A percentile compares a stretch with the other conserved stretches of the same genome.
These are phyloP conservation scores for Trichonephila clavipes DNA, from an alignment of 1,140 invertebrate genomes.

Conservation along the genomic window DNA sequence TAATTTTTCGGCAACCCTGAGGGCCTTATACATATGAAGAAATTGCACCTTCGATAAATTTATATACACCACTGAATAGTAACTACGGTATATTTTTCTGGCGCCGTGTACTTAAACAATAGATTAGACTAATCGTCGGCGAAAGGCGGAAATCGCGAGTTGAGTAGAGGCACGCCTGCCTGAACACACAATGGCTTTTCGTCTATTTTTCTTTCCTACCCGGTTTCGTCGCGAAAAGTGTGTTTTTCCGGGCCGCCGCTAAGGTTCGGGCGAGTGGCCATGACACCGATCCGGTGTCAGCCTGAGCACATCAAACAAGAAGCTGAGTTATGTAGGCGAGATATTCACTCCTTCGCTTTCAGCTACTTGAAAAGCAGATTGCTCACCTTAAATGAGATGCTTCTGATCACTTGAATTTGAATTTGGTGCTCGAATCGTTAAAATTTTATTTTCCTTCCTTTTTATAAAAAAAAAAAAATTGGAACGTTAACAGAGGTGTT, in stretches of 20 bases:
- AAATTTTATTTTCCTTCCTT: no score
- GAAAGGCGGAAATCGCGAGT: constrained; percentile 7
- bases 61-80: no score
- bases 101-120: neutral
- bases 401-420: neutral
- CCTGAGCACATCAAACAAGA: constrained; percentile 9
- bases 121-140: neutral
- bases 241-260: neutral
- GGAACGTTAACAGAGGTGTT: no score
- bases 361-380: neutral
- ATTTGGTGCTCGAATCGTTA: neutral
- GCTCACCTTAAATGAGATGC: neutral
- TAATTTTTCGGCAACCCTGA: no score
- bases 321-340: neutral
- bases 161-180: constrained; percentile 25
- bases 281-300: constrained; percentile 30
- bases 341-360: neutral
- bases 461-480: no score
- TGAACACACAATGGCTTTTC: constrained; percentile 24
- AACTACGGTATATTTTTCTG: no score
- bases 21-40: no score
- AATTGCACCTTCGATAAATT: no score
- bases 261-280: neutral
- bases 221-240: neutral
- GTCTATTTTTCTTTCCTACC: neutral